Percentiles rank a stretch among this genome's conserved stretches.
These are phyloP conservation scores for Drosophila littoralis DNA, from an alignment of 1,140 invertebrate genomes.

Conservation along the genomic window DNA sequence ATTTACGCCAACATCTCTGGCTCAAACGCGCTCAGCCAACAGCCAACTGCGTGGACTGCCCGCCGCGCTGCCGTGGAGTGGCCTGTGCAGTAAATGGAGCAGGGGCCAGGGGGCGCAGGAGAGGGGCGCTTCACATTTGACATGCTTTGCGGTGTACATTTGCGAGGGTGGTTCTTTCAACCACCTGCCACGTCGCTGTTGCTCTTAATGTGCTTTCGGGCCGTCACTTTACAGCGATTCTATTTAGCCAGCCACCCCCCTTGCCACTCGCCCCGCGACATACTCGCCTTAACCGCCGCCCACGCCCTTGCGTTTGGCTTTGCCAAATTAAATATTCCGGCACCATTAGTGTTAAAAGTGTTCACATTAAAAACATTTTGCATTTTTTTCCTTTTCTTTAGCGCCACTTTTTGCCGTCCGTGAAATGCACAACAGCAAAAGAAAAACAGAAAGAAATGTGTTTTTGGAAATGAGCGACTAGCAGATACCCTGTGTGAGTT, in stretches of 20 bases:
- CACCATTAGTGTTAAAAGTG: slow-evolving; percentile 81
- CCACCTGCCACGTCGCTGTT: slow-evolving; percentile 34
- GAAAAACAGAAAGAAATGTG: neutral
- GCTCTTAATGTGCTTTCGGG: slow-evolving; percentile 51
- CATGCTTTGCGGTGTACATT: slow-evolving; percentile 69
- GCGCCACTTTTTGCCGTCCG: slow-evolving; percentile 27
- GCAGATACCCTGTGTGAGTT: neutral
- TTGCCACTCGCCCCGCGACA: neutral
- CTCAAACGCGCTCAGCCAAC: slow-evolving; percentile 57
- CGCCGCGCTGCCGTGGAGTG: neutral
- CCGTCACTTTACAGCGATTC: slow-evolving; percentile 30
- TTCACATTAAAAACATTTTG: slow-evolving; percentile 76
- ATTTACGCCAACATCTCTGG: slow-evolving; percentile 81
- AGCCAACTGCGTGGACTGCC: neutral
- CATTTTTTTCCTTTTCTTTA: slow-evolving; percentile 51
- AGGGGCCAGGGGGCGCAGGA: too few relatives aligned
- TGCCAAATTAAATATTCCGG: slow-evolving; percentile 77
- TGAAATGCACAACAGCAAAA: slow-evolving; percentile 25
- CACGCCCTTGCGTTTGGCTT: slow-evolving; percentile 11
- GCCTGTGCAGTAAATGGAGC: neutral
- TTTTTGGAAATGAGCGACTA: neutral
- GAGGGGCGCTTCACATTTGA: slow-evolving; percentile 71
- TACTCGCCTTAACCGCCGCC: neutral
- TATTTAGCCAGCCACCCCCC: slow-evolving; percentile 21
- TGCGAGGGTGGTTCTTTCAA: slow-evolving; percentile 23